Evolutionary conservation across 2,113 vertebrate species (phyloP).

Genomic region (Apistogramma diplotaenia): DNA sequence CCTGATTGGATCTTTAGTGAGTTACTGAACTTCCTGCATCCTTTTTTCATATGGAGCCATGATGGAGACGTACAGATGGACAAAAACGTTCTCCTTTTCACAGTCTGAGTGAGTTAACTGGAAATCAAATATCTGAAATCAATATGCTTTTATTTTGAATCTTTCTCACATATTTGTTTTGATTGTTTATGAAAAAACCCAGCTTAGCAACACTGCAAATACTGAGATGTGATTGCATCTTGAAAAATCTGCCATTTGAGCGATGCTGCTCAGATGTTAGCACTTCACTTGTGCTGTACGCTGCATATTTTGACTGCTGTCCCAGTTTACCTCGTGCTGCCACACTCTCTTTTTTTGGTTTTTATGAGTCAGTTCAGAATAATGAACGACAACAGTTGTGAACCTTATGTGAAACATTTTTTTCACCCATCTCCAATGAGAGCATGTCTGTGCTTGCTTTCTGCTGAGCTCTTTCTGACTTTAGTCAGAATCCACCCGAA

Average conservation of each 20-base stretch:
- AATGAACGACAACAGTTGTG: background rate
- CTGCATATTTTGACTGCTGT: too few species aligned
- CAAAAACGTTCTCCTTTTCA: too few species aligned
- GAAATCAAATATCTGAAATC: background rate
- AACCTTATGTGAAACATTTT: background rate
- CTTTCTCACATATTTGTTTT: background rate
- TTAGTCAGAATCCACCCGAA: fast-evolving
- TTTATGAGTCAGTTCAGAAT: background rate
- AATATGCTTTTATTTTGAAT: background rate
- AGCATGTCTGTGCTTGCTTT: background rate
- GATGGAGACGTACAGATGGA: too few species aligned
- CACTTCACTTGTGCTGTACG: too few species aligned
- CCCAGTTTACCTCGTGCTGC: background rate
- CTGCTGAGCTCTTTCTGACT: background rate
- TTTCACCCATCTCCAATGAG: background rate
- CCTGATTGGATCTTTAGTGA: fast-evolving
- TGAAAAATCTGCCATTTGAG: too few species aligned
- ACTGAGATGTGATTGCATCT: too few species aligned
- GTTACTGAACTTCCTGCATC: background rate
- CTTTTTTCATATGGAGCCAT: background rate
- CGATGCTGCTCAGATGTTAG: too few species aligned
- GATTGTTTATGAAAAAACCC: too few species aligned
- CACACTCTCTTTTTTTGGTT: background rate
- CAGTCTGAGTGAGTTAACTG: background rate
- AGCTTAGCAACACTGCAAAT: too few species aligned